Base-by-base conservation (phyloP, 1,140 invertebrate species). In the Aplysia californica region DNA sequence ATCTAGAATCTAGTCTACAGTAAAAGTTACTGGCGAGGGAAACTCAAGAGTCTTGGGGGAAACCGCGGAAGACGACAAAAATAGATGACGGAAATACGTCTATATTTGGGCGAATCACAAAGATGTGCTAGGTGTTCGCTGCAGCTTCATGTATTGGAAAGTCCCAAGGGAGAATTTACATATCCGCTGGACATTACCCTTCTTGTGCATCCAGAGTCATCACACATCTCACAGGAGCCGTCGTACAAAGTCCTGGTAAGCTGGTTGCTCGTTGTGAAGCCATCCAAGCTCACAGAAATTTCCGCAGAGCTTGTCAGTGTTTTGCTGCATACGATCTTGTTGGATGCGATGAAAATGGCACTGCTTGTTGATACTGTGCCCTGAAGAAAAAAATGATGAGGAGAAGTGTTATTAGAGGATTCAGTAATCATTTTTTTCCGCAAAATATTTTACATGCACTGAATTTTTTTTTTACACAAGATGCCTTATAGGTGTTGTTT, bases 161-260 rank as follows among this genome's bases (percentile, higher is more conserved):
- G n/a, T n/a, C n/a, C n/a, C n/a, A n/a, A n/a, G n/a, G n/a, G n/a
- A n/a, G n/a, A n/a, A n/a, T n/a, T n/a, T n/a, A n/a, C n/a, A n/a
- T n/a, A n/a, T n/a, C n/a, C n/a, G n/a, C n/a, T n/a, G n/a, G n/a
- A n/a, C n/a, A n/a, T 75, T 66, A 82, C 81, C 77, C 71, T 77
- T 5, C 69, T 31, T 5, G 72, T 70, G 64, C 81, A 82, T 41
- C 26, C 39, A 15, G 21, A 6, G 15, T 55, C 59, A n/a, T 68
- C n/a, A 69, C 77, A 79, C 0, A 26, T 55, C 39, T 71, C 29
- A 71, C 73, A 79, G 21, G 44, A 23, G 33, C 77, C 74, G 67
- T 79, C 77, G 64, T 59, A 69, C 0, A 79, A 65, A 23, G 58
- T 59, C 29, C 59, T 41, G 0, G 20, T n/a, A 3, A 79, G 20